Base-by-base conservation (phyloP, 2,797 vertebrate species). In the Sardinella longiceps region DNA sequence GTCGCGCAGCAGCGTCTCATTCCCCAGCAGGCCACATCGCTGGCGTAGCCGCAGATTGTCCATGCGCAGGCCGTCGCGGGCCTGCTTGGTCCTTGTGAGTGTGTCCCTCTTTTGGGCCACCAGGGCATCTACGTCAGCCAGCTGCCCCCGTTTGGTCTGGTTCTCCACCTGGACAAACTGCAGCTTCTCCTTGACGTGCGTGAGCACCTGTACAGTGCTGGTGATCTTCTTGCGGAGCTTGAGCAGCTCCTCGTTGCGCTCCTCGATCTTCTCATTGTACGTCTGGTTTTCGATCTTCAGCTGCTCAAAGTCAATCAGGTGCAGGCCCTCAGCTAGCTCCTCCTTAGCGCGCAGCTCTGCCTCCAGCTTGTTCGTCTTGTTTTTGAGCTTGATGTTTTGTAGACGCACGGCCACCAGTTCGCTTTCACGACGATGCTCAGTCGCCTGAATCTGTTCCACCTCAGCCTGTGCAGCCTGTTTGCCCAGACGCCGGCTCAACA, bases 131-230 rank as follows among this genome's bases (percentile, higher is more conserved):
- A 91, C 1, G 2, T 91, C 82, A 1, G 82, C 83, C 80, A 96
- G 93, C 66, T 93, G 90, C 0, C 89, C 82, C 48, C 81, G 93
- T 48, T 91, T 92, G 33, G 39, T 14, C n/a, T 87, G 43, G 3
- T 96, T 92, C 85, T 95, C 93, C 9, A 10, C 84, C 80, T 95
- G 94, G 43, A 92, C 84, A 48, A 94, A 94, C 84, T 92, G 88
- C 4, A 96, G 85, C 89, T 96, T 97, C 83, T 96, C 96, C 87
- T 94, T 97, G 6, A 96, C 3, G 0, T 96, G 95, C 0, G 94
- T 93, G 60, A 97, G 91, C 80, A 94, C 94, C 80, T 91, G 94
- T 48, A 94, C 91, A 0, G 92, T 88, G 58, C 85, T 84, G 0
- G 87, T 87, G 18, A 96, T 89, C 80, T 95, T 96, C 86, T 74